Evolutionary conservation across 2,797 vertebrate genomes (phyloP).

Genomic region (Erpetoichthys calabaricus): DNA sequence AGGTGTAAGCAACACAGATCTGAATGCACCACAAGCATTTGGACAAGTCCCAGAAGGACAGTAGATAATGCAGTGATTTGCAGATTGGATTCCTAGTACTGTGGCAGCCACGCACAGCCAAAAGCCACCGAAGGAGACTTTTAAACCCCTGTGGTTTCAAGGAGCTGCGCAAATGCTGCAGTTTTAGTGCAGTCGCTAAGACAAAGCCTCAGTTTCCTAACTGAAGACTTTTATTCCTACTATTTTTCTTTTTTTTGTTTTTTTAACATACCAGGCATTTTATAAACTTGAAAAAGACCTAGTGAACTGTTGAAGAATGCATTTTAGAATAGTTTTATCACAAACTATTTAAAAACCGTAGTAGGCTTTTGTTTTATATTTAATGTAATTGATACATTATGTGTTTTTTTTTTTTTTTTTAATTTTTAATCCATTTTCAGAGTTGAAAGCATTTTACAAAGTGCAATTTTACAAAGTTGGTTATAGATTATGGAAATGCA

Average conservation of each 20-base stretch:
- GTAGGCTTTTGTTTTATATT: constrained; percentile 20
- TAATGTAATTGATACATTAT: constrained; percentile 20
- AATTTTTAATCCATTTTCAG: constrained; percentile 2
- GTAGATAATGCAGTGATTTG: constrained; percentile 70
- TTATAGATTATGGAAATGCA: not conserved
- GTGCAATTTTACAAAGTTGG: constrained; percentile 4
- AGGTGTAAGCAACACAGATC: constrained; percentile 34
- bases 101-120: constrained; percentile 28
- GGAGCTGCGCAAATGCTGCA: constrained; percentile 32
- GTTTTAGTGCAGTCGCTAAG: constrained; percentile 47
- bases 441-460: constrained; percentile 7
- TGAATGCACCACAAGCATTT: constrained; percentile 19
- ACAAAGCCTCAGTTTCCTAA: constrained; percentile 44
- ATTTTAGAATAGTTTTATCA: constrained; percentile 23
- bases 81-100: constrained; percentile 70
- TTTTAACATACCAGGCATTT: constrained; percentile 6
- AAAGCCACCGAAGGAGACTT: constrained; percentile 19
- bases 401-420: constrained; percentile 25
- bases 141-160: constrained; percentile 18
- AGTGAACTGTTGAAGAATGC: constrained; percentile 1
- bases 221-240: constrained; percentile 29
- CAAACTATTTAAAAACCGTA: constrained; percentile 16
- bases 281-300: constrained; percentile 7
- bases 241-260: constrained; percentile 6
- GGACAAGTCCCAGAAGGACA: constrained; percentile 55